A percentile compares a stretch with the other conserved stretches of the same genome.
Evolutionary conservation across 2,797 vertebrate species (phyloP).

Genomic region (Gymnothorax reevesii): DNA sequence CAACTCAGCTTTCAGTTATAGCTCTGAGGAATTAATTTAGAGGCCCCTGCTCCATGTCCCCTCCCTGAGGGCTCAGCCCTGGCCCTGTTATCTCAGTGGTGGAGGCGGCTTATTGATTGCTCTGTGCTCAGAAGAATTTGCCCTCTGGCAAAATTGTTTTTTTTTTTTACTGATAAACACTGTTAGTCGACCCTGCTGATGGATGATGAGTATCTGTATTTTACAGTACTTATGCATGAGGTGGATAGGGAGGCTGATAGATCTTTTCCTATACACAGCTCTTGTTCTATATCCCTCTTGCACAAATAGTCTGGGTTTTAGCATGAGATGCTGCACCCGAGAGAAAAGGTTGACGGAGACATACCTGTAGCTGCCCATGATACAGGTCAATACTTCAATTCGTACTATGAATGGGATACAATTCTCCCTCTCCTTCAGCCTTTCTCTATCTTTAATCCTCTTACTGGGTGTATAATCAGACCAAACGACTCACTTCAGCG

Average conservation of each 20-base stretch:
- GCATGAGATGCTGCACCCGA: neutral
- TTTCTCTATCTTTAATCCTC: neutral
- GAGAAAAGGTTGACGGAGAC: neutral
- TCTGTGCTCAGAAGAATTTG: slow-evolving; percentile 24
- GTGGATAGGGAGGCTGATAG: neutral
- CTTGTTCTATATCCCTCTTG: neutral
- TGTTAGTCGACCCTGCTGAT: slow-evolving; percentile 23
- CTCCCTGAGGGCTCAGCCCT: neutral
- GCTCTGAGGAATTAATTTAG: slow-evolving; percentile 44
- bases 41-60: slow-evolving; percentile 14
- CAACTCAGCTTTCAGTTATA: slow-evolving; percentile 32
- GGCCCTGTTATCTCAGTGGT: slow-evolving; percentile 31
- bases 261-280: slow-evolving; percentile 20
- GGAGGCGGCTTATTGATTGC: slow-evolving; percentile 33
- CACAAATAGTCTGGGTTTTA: neutral
- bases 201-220: slow-evolving; percentile 30
- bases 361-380: neutral
- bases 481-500: too few relatives aligned
- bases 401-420: neutral
- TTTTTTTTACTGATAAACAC: slow-evolving; percentile 24
- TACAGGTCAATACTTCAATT: neutral
- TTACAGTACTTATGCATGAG: neutral
- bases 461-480: neutral
- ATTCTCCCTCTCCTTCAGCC: neutral
- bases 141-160: neutral